Conservation (phyloP, 2,888 invertebrate species). For the Amiota minor region DNA sequence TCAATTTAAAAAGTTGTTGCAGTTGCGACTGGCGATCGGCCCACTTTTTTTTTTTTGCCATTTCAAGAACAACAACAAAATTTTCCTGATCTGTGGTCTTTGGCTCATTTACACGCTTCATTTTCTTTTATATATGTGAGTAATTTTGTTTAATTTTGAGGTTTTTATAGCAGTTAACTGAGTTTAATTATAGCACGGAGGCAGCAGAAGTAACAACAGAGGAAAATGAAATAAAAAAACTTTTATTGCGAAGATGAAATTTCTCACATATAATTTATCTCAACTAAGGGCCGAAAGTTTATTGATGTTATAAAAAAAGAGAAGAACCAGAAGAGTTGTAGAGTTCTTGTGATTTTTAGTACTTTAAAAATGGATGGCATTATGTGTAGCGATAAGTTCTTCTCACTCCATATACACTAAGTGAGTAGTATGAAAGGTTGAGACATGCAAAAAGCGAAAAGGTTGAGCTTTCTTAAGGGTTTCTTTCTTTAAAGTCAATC, state of each 20-base stretch:
- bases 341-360: conserved; percentile 11
- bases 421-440: not conserved
- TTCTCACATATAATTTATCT: conserved; percentile 14
- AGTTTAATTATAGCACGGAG: conserved; percentile 54
- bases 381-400: not conserved
- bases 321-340: not conserved
- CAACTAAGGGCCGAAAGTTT: conserved; percentile 4
- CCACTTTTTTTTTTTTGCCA: not conserved
- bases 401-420: not conserved
- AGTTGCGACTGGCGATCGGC: not conserved
- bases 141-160: conserved; percentile 21
- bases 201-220: conserved; percentile 25
- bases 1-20: not conserved
- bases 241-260: conserved; percentile 36
- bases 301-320: not conserved
- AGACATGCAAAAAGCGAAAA: conserved; percentile 56
- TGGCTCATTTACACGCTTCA: conserved; percentile 2
- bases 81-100: conserved; percentile 1
- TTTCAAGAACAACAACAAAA: too few relatives aligned
- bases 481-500: conserved; percentile 64
- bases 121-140: conserved; percentile 16
- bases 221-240: conserved; percentile 16
- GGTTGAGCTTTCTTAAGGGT: conserved; percentile 63
- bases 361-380: not conserved
- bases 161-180: conserved; percentile 19